A percentile compares a stretch with the other conserved stretches of the same genome.
These are phyloP conservation scores for Cuniculus paca DNA, from an alignment of 2,797 vertebrate species.

Conservation along the genomic window DNA sequence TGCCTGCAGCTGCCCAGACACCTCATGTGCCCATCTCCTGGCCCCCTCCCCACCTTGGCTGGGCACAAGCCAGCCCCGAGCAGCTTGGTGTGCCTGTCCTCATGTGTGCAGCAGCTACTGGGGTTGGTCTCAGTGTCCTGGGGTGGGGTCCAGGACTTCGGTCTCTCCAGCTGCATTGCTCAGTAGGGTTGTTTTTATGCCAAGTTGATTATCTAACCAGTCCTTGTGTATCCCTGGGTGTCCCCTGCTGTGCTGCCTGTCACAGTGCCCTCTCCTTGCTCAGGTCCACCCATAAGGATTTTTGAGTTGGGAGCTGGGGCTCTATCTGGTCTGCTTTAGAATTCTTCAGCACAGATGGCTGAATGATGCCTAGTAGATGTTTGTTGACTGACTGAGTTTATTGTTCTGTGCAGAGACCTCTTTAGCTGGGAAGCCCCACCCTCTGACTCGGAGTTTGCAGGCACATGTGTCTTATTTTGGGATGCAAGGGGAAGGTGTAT, in stretches of 20 bases:
- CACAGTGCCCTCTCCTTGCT: background rate
- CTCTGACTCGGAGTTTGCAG: background rate
- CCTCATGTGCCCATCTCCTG: background rate
- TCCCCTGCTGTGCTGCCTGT: background rate
- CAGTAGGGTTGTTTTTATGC: background rate
- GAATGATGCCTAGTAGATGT: background rate
- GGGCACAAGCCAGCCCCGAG: background rate
- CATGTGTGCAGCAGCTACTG: rapidly evolving
- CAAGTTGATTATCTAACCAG: background rate
- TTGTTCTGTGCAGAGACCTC: background rate
- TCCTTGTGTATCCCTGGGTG: background rate
- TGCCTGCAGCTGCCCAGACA: rapidly evolving
- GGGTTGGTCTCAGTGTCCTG: too few relatives aligned
- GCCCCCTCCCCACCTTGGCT: background rate
- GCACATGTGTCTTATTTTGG: background rate
- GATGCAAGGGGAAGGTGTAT: background rate
- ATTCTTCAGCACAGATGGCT: background rate
- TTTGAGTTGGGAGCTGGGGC: background rate
- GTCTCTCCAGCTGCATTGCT: background rate
- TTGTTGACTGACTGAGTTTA: background rate
- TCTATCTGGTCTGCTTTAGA: background rate
- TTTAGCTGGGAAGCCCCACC: background rate
- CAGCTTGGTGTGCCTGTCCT: background rate
- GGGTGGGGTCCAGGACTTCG: background rate
- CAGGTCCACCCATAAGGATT: background rate